Conservation (phyloP, 2,113 vertebrate genomes). For the Malaclemys terrapin region DNA sequence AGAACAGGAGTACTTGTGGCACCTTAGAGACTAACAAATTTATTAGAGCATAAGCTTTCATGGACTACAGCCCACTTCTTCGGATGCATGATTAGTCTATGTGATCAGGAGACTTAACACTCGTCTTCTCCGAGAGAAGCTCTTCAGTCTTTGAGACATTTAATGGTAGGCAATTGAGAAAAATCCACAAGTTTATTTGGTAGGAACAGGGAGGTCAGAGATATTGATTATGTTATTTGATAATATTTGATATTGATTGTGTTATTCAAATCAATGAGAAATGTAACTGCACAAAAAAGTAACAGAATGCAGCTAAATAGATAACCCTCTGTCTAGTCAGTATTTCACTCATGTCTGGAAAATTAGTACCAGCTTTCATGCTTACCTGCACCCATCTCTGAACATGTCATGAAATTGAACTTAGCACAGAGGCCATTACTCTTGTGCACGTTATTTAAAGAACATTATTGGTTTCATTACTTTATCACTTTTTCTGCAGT, state of each 20-base stretch:
- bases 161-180: neutral
- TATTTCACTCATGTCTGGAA: conserved; percentile 10
- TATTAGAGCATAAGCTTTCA: too few species aligned
- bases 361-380: conserved; percentile 5
- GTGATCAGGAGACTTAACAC: neutral
- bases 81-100: neutral
- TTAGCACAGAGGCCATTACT: neutral
- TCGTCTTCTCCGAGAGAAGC: neutral
- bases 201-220: neutral
- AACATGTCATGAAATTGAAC: conserved; percentile 40
- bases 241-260: neutral
- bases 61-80: too few species aligned
- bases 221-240: neutral
- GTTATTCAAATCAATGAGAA: conserved; percentile 12
- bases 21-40: too few species aligned
- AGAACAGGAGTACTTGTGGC: too few species aligned
- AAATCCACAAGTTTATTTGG: neutral
- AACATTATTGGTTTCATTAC: conserved; percentile 20
- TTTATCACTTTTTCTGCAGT: conserved; percentile 4
- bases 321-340: conserved; percentile 11
- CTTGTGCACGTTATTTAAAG: neutral
- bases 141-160: neutral
- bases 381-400: conserved; percentile 2
- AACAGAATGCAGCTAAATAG: neutral
- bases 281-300: neutral